Percentiles rank a stretch among this genome's conserved stretches.
These are phyloP conservation scores for Scrobipalpa atriplicella DNA, from an alignment of 2,888 invertebrate species.

Conservation along the genomic window DNA sequence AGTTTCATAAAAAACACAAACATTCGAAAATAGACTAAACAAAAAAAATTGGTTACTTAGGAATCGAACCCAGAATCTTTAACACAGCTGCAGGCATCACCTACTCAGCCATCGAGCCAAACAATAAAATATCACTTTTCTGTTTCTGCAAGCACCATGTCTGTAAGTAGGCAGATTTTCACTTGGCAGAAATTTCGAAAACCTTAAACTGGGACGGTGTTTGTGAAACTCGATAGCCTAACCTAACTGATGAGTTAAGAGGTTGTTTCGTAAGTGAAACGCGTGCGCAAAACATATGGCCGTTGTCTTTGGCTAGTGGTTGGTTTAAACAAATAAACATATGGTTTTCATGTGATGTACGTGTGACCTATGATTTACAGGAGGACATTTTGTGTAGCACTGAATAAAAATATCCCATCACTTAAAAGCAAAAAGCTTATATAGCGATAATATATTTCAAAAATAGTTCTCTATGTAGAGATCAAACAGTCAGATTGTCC, in stretches of 20 bases:
- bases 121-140: not conserved
- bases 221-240: slow-evolving; percentile 28
- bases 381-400: not conserved
- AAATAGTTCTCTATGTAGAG: too few species aligned
- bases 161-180: slow-evolving; percentile 18
- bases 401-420: not conserved
- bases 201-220: slow-evolving; percentile 24
- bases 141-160: not conserved
- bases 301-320: slow-evolving; percentile 8
- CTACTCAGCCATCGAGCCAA: not conserved
- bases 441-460: too few species aligned
- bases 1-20: too few species aligned
- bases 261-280: slow-evolving; percentile 22
- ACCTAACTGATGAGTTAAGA: slow-evolving; percentile 26
- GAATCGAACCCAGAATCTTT: too few species aligned
- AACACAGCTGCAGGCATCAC: too few species aligned
- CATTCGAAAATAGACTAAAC: too few species aligned
- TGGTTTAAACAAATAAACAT: not conserved
- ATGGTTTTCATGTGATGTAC: not conserved
- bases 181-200: slow-evolving; percentile 26
- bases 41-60: too few species aligned
- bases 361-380: slow-evolving; percentile 2
- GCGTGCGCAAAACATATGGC: slow-evolving; percentile 8
- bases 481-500: too few species aligned
- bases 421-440: too few species aligned